Percentiles rank a stretch among this genome's conserved stretches.
Evolutionary conservation across 2,888 invertebrate species (phyloP).

Genomic region (Eristalis tenax): DNA sequence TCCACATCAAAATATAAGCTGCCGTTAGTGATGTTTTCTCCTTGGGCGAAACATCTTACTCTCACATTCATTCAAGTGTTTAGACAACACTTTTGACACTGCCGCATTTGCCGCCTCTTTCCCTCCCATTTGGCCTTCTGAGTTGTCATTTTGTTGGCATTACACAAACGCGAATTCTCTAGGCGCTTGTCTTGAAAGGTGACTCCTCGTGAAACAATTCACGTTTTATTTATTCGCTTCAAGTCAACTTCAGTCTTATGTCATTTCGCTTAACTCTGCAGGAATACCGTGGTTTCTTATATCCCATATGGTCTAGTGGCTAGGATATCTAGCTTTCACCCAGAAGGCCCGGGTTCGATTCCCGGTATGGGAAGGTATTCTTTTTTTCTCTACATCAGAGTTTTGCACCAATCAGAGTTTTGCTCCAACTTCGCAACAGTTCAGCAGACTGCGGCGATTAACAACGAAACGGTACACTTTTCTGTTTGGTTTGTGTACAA

Average conservation of each 20-base stretch:
- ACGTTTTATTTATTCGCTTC: too few relatives aligned
- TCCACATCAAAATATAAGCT: too few relatives aligned
- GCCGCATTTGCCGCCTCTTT: too few relatives aligned
- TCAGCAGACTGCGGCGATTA: not conserved
- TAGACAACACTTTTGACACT: too few relatives aligned
- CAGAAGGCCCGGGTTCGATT: conserved; percentile 72
- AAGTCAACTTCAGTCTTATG: not conserved
- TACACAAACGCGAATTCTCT: too few relatives aligned
- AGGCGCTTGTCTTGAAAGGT: too few relatives aligned
- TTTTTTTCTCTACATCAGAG: not conserved
- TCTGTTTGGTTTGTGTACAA: conserved; percentile 9
- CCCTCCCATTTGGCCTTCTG: too few relatives aligned
- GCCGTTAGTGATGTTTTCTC: too few relatives aligned
- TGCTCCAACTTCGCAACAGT: not conserved
- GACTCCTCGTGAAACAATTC: too few relatives aligned
- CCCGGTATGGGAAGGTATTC: conserved; percentile 64
- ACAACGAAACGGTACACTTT: not conserved
- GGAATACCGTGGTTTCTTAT: not conserved
- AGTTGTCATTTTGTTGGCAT: too few relatives aligned
- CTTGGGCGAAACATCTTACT: too few relatives aligned
- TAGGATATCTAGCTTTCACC: conserved; percentile 72
- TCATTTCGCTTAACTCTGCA: not conserved
- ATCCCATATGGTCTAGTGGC: conserved; percentile 72
- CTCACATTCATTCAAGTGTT: too few relatives aligned
- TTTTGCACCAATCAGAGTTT: not conserved